Conservation (phyloP, 2,113 vertebrate genomes). For the Saiga tatarica region DNA sequence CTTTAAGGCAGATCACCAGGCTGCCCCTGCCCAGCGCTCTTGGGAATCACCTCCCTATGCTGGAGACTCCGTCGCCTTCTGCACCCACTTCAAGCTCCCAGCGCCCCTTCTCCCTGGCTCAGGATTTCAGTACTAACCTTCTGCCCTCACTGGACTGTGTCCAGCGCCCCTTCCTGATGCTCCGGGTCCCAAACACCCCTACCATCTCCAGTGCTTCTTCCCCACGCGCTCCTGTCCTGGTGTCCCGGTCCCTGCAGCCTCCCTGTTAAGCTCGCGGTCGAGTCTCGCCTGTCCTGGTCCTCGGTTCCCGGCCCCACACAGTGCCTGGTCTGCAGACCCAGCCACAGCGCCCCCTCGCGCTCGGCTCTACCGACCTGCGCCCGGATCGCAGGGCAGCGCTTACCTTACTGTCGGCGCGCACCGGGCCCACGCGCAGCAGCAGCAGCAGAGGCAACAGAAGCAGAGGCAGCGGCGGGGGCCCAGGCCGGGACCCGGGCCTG, state of each 20-base stretch:
- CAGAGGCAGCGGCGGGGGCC: not conserved
- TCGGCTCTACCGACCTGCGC: not conserved
- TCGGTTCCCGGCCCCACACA: fast-evolving
- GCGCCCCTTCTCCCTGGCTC: not conserved
- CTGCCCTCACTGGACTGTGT: not conserved
- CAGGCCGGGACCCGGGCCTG: not conserved
- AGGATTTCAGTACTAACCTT: not conserved
- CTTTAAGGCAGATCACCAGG: not conserved
- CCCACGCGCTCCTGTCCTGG: not conserved
- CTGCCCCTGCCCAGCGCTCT: not conserved
- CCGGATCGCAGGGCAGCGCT: not conserved
- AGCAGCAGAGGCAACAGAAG: not conserved
- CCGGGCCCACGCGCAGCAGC: not conserved
- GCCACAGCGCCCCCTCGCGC: slow-evolving; percentile 52
- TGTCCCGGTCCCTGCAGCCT: not conserved
- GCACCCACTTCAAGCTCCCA: not conserved
- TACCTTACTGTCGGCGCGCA: slow-evolving; percentile 62
- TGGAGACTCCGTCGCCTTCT: not conserved
- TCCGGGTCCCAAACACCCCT: not conserved
- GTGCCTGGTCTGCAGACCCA: not conserved
- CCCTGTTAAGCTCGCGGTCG: not conserved
- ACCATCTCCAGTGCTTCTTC: not conserved
- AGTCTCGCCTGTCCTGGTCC: not conserved
- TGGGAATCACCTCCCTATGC: not conserved
- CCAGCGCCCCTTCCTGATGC: not conserved